phyloP scores from a whole-genome alignment of 2,113 vertebrate genomes.

The Istiophorus platypterus region DNA sequence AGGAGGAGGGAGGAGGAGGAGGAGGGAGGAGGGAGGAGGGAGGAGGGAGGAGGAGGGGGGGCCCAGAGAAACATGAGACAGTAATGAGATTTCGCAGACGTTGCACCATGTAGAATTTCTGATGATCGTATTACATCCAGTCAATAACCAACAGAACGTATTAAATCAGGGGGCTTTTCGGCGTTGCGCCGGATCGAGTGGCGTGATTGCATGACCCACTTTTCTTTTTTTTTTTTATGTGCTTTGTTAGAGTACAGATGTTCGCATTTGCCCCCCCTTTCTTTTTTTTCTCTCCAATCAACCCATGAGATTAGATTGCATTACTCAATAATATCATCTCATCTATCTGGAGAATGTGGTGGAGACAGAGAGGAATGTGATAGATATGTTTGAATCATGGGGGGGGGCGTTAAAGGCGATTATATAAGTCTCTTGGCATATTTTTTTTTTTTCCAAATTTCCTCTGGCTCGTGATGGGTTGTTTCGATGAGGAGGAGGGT shows the following conservation, averaged over 20 bases:
- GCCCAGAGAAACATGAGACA: slow-evolving; percentile 67
- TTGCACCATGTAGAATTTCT: slow-evolving; percentile 74
- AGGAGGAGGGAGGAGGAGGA: too few relatives aligned
- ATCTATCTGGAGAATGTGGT: slow-evolving; percentile 1
- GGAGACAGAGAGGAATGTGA: neutral
- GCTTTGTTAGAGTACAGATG: slow-evolving; percentile 58
- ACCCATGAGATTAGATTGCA: slow-evolving; percentile 40
- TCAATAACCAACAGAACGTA: slow-evolving; percentile 74
- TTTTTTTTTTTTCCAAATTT: too few relatives aligned
- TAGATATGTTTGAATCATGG: neutral
- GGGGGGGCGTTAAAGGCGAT: neutral
- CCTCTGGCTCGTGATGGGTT: too few relatives aligned
- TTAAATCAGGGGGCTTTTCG: slow-evolving; percentile 57
- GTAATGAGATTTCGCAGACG: slow-evolving; percentile 78
- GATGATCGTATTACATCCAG: slow-evolving; percentile 76
- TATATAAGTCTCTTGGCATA: neutral
- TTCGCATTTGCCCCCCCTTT: neutral
- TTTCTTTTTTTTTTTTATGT: slow-evolving; percentile 52
- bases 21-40: too few relatives aligned
- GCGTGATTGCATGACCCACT: slow-evolving; percentile 62
- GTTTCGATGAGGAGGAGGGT: too few relatives aligned
- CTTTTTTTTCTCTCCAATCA: slow-evolving; percentile 47
- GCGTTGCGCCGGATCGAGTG: slow-evolving; percentile 46
- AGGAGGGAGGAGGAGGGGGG: slow-evolving; percentile 33
- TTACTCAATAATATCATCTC: slow-evolving; percentile 34